Evolutionary conservation across 2,888 invertebrate genomes (phyloP), one percentile per base, ranked within the genome.

Genomic region (Galeruca laticollis): DNA sequence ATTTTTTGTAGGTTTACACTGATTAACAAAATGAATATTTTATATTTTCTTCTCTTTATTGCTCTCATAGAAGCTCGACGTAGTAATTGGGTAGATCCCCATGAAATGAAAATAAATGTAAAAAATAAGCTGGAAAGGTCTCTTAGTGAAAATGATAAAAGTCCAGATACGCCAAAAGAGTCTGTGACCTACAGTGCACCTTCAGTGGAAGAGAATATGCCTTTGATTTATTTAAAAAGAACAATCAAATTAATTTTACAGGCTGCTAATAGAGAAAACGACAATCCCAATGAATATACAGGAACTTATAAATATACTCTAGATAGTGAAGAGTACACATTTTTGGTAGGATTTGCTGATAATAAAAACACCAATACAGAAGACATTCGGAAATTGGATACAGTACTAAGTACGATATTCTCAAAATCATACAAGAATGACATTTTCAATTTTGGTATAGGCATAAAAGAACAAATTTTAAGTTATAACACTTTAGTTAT

Each of bases 31-130:
- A 73, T 73, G 69, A 63, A 60, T 40, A 2, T 69, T 33, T 56
- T 70, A 35, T 26, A 64, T 10, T 15, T 71, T 18, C 33, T 70
- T 18, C 13, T 68, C 8, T 26, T 68, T 31, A 33, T 40, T 43
- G 52, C 35, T 6, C n/a, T 70, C 11, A 47, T 52, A 20, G 57
- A 54, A 35, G 56, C 62, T 26, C 13, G 64, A 13, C 65, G 49
- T n/a, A 15, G 60, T 9, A 54, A 75, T 9, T 78, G 76, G 76
- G 66, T 74, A 31, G 78, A 78, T 67, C 78, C 78, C 10, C 73
- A 78, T 61, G 77, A 78, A 21, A 78, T 78, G 76, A 75, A 76
- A 40, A 71, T 71, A n/a, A 69, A 72, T 68, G 26, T 60, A 26
- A 67, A 66, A 61, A 49, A 67, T 61, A 69, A 63, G 47, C 43